Evolutionary conservation across 2,888 invertebrate genomes (phyloP).

Genomic region (Agelastica alni): DNA sequence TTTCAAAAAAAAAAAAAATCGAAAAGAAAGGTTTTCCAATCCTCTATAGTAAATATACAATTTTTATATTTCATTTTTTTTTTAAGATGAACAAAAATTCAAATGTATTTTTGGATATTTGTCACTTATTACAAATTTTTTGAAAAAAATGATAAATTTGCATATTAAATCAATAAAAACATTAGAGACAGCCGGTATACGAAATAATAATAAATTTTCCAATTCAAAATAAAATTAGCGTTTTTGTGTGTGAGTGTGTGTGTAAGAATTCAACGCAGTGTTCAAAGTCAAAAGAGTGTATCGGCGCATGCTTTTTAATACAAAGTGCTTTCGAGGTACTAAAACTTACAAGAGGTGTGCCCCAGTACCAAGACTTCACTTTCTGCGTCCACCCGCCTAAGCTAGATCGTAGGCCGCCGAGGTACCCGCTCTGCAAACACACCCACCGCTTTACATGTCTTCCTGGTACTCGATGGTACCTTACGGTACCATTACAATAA

Average conservation of each 20-base stretch:
- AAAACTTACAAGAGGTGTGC: constrained; percentile 92
- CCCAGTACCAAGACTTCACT: constrained; percentile 97
- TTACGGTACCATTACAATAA: constrained; percentile 21
- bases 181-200: too few relatives aligned
- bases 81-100: too few relatives aligned
- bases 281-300: constrained; percentile 12
- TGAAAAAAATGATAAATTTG: too few relatives aligned
- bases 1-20: too few relatives aligned
- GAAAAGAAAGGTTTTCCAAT: too few relatives aligned
- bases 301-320: constrained; percentile 42
- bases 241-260: neutral
- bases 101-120: too few relatives aligned
- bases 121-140: too few relatives aligned
- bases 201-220: too few relatives aligned
- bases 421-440: constrained; percentile 81
- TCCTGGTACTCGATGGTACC: constrained; percentile 33
- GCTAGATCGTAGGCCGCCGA: constrained; percentile 92
- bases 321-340: constrained; percentile 45
- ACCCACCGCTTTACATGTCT: constrained; percentile 31
- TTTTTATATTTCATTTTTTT: too few relatives aligned
- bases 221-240: too few relatives aligned
- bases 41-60: too few relatives aligned
- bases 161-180: too few relatives aligned
- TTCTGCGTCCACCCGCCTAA: constrained; percentile 95
- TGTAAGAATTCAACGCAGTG: neutral